Conservation (phyloP, 1,140 invertebrate species). For the Heliconius hermathena region DNA sequence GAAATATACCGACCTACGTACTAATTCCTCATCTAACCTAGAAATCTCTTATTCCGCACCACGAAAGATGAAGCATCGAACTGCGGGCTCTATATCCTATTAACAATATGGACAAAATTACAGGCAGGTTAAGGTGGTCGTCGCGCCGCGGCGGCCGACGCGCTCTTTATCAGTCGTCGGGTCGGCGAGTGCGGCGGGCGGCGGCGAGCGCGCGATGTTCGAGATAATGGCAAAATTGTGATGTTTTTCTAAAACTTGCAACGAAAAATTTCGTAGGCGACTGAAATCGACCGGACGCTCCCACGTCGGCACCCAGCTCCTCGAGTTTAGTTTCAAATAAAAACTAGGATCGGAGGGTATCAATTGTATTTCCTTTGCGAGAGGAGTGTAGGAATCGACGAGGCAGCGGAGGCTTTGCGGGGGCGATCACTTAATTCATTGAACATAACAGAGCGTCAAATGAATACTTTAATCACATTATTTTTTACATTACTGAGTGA, state of each 20-base stretch:
- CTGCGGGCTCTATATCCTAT: conserved; percentile 72
- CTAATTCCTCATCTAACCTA: conserved; percentile 75
- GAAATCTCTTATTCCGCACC: conserved; percentile 75
- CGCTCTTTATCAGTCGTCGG: conserved; percentile 73
- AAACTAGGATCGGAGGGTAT: background rate
- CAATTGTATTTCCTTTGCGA: conserved; percentile 19
- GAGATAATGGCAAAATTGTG: conserved; percentile 79
- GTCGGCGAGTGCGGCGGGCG: conserved; percentile 60
- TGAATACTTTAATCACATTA: conserved; percentile 55
- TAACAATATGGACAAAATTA: conserved; percentile 78
- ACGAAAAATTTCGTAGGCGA: conserved; percentile 35
- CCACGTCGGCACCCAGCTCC: conserved; percentile 46
- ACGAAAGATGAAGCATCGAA: conserved; percentile 72
- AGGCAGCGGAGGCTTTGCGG: conserved; percentile 25
- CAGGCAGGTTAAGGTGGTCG: conserved; percentile 67
- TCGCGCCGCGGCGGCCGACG: conserved; percentile 64
- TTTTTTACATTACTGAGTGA: conserved; percentile 64
- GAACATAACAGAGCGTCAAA: conserved; percentile 39
- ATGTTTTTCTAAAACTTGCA: conserved; percentile 71
- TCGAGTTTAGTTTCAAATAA: conserved; percentile 26
- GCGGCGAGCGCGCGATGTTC: conserved; percentile 62
- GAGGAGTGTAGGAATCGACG: conserved; percentile 34
- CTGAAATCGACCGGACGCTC: conserved; percentile 26
- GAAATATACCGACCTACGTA: conserved; percentile 72
- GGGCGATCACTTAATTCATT: conserved; percentile 39